These are phyloP conservation scores for Heterodera filipjevi DNA, from an alignment of 2,888 invertebrate species.

Conservation along the genomic window DNA sequence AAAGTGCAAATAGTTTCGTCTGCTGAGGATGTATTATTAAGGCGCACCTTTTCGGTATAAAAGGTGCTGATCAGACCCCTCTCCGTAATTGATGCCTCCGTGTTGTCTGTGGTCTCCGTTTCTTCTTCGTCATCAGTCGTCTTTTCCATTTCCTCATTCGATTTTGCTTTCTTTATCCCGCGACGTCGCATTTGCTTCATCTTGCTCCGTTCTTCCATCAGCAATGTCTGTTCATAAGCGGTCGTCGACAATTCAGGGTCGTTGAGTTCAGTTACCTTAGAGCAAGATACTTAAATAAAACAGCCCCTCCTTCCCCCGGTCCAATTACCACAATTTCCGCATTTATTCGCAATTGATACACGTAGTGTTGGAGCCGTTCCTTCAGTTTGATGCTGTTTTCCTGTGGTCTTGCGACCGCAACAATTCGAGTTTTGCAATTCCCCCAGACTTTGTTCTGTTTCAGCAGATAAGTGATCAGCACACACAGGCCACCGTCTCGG, in stretches of 20 bases:
- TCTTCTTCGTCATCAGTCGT: constrained; percentile 24
- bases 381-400: constrained; percentile 99
- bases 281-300: not conserved
- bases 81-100: constrained; percentile 11
- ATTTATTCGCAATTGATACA: constrained; percentile 89
- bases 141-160: not conserved
- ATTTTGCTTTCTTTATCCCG: not conserved
- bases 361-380: constrained; percentile 92
- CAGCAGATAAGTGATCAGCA: constrained; percentile 75
- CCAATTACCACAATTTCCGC: constrained; percentile 80
- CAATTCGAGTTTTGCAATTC: constrained; percentile 96
- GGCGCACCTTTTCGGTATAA: constrained; percentile 53
- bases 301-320: too few relatives aligned
- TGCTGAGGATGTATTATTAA: not conserved
- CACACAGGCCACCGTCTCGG: constrained; percentile 93
- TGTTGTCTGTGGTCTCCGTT: not conserved
- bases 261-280: constrained; percentile 73
- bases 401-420: constrained; percentile 97
- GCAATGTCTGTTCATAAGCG: constrained; percentile 93
- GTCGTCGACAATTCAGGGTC: constrained; percentile 97
- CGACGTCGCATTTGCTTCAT: constrained; percentile 79
- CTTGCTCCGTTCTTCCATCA: constrained; percentile 98
- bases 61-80: constrained; percentile 43
- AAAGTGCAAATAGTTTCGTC: not conserved
- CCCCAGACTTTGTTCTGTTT: constrained; percentile 95